A percentile compares a stretch with the other conserved stretches of the same genome.
These are phyloP conservation scores for Lepidochrysops patricia DNA, from an alignment of 2,888 invertebrate genomes.

Conservation along the genomic window DNA sequence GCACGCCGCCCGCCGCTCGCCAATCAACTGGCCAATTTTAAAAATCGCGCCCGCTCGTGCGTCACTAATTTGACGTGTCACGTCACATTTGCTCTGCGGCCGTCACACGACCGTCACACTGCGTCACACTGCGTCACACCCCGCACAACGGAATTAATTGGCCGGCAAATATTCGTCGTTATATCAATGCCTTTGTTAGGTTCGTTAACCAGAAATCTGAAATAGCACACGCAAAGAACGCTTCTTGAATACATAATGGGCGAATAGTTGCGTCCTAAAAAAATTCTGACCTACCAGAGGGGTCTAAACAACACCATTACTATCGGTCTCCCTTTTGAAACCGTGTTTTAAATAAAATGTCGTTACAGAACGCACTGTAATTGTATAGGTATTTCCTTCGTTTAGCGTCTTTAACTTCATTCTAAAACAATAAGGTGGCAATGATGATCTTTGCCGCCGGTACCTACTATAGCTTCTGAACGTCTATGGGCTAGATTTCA, in stretches of 20 bases:
- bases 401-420: no score
- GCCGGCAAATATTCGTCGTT: conserved; percentile 19
- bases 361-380: no score
- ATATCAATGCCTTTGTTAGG: conserved; percentile 10
- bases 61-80: conserved; percentile 67
- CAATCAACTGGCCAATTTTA: conserved; percentile 63
- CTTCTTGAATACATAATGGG: neutral
- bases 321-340: no score
- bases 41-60: conserved; percentile 57
- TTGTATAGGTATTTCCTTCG: no score
- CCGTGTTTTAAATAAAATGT: no score
- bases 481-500: no score
- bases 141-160: conserved; percentile 43
- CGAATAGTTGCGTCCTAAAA: neutral
- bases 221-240: neutral
- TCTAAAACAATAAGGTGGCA: no score
- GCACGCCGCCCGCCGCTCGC: conserved; percentile 60
- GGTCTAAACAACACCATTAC: no score
- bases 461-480: no score
- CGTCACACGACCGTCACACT: conserved; percentile 32
- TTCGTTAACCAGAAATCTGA: neutral
- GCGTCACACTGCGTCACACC: conserved; percentile 27
- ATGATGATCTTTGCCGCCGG: no score
- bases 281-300: no score
- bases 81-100: conserved; percentile 57